Evolutionary conservation across 2,888 invertebrate species (phyloP), one percentile per base, ranked within the genome.

Genomic region (Mechanitis mazaeus): DNA sequence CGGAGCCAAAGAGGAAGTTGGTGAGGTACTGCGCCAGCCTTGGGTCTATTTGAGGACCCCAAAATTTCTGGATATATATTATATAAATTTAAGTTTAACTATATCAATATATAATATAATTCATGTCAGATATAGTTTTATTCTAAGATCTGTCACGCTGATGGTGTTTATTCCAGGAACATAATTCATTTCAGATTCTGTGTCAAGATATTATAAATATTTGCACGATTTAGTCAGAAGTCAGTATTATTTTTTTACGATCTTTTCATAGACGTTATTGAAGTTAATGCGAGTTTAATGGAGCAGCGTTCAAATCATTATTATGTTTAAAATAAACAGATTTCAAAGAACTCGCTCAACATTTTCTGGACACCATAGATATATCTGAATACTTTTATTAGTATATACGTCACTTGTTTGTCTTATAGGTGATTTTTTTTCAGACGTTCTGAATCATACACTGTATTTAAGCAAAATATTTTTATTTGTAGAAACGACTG

Each of bases 1-100:
- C 91, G 28, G 88, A 90, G 55, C 92, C 92, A 80, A 93, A 94
- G 60, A 94, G 83, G 77, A 92, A 94, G 78, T 94, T 94, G 35
- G 92, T 92, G 45, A 94, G 91, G 75, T 93, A 93, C 78, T 93
- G 93, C 46, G 93, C 92, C 58, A 94, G 79, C 3, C 94, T 87
- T 1, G 92, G 91, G 75, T 94, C 94, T 81, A 94, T 93, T 74
- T 93, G 92, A 1, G 92, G 91, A 50, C 93, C 93, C 94, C 94
- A 94, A 76, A 92, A 86, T 90, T 93, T 94, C 94, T 94, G 85
- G 1, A 80, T 83, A 56, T 20, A 62, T 35, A 47, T 42, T 42
- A 9, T 42, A 9, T 42, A 42, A 9, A 5, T 9, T 2, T 38
- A 38, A 38, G 3, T 42, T 42, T 42, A 42, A 9, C 42, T 7